Evolutionary conservation across 2,888 invertebrate genomes (phyloP).

Genomic region (Meliscaeva auricollis): DNA sequence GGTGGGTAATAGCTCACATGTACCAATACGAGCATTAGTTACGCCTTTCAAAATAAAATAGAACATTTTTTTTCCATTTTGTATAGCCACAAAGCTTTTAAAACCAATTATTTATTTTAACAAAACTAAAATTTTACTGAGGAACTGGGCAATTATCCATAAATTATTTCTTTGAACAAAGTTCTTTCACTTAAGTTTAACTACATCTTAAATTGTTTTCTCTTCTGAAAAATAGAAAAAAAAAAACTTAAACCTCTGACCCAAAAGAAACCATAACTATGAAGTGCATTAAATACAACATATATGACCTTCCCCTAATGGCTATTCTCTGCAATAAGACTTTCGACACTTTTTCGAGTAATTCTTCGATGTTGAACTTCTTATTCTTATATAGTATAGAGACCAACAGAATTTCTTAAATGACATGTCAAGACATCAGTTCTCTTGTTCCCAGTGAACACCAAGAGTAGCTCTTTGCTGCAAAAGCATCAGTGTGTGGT

Average conservation of each 20-base stretch:
- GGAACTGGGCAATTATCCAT: too few relatives aligned
- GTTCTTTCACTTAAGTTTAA: neutral
- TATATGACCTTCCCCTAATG: conserved; percentile 38
- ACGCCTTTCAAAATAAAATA: too few relatives aligned
- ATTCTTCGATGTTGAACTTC: conserved; percentile 45
- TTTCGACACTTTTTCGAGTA: conserved; percentile 45
- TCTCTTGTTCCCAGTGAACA: conserved; percentile 22
- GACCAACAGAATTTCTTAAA: conserved; percentile 40
- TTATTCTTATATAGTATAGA: neutral
- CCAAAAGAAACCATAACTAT: conserved; percentile 12
- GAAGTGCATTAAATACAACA: conserved; percentile 45
- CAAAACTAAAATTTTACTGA: too few relatives aligned
- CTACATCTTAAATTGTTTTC: neutral
- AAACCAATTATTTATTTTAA: too few relatives aligned
- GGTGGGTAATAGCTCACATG: too few relatives aligned
- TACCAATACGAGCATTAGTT: too few relatives aligned
- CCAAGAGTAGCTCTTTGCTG: neutral
- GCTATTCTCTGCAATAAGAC: conserved; percentile 23
- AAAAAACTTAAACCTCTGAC: conserved; percentile 6
- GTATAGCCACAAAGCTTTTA: too few relatives aligned
- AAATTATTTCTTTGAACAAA: neutral
- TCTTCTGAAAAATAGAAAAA: too few relatives aligned
- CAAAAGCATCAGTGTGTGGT: neutral
- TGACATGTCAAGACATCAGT: conserved; percentile 61
- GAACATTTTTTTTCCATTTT: too few relatives aligned